Evolutionary conservation across 2,113 vertebrate genomes (phyloP), one percentile per base, ranked within the genome.

Genomic region (Pterocles burchelli): DNA sequence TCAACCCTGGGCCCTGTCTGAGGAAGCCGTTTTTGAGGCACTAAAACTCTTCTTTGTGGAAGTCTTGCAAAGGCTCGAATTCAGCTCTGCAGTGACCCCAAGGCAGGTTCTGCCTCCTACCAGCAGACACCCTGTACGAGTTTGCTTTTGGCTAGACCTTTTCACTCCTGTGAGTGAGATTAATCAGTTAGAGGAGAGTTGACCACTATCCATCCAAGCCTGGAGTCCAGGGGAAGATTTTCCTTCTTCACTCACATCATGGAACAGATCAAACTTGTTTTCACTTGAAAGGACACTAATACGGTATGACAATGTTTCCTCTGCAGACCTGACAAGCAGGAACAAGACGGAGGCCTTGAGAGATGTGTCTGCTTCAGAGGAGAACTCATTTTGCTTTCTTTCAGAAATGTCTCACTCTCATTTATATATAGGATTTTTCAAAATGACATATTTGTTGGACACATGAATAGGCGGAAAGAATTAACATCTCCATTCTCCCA

Each of bases 331-430:
- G 73, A 93, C 77, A 91, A 77, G 71, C 18, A 71, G 75, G 38
- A 79, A 75, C 52, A 49, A 31, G 93, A 89, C 17, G 6, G 26
- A 70, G 71, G 61, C 54, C 63, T 94, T 62, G 76, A 89, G 68
- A 90, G 58, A 88, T 57, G 36, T 52, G n/a, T 49, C 61, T 85
- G 84, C 65, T 72, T 82, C 84, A 83, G 52, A 90, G 82, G 7
- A 90, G 54, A 93, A 88, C 87, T 90, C 28, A 34, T 84, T 95
- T 84, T 73, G 72, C 63, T 96, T 95, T 83, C 80, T 95, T 95
- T 48, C n/a, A 85, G 67, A 82, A 85, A 75, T 7, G 16, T 17
- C 49, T 77, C 38, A 14, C 38, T 78, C 66, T 82, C 22, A 29
- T 76, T 78, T 67, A 52, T 8, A 88, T 4, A 33, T 0, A 36